A percentile compares a stretch with the other conserved stretches of the same genome.
Evolutionary conservation across 1,140 invertebrate species (phyloP).

Genomic region (Micrasema minimum): DNA sequence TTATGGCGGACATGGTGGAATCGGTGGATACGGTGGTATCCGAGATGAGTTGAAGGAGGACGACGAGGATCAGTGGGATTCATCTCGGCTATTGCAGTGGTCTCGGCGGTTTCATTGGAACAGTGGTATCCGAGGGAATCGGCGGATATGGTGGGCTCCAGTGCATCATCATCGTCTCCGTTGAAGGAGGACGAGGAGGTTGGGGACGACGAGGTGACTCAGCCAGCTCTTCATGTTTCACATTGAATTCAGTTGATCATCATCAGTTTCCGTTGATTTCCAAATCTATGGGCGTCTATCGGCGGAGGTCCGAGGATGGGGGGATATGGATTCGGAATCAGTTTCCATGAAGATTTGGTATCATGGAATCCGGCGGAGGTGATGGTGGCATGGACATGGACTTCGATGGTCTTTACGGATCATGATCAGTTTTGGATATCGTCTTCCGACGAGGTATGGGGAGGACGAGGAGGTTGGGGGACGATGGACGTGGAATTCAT

Average conservation of each 20-base stretch:
- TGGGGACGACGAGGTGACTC: slow-evolving; percentile 7
- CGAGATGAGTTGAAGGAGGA: background rate
- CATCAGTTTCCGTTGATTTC: too few relatives aligned
- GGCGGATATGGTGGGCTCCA: background rate
- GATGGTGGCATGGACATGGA: too few relatives aligned
- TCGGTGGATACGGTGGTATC: background rate
- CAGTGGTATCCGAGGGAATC: background rate
- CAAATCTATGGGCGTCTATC: background rate
- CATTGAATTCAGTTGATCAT: too few relatives aligned
- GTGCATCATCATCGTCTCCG: background rate
- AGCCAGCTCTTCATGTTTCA: too few relatives aligned
- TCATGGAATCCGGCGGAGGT: background rate
- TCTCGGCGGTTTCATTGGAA: background rate
- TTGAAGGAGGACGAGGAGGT: slow-evolving; percentile 28
- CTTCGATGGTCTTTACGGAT: too few relatives aligned
- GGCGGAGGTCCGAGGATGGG: too few relatives aligned
- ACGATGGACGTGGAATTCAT: too few relatives aligned
- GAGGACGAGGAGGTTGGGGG: too few relatives aligned
- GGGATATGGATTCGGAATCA: background rate
- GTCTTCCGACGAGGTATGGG: too few relatives aligned
- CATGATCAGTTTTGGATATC: too few relatives aligned
- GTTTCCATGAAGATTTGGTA: background rate
- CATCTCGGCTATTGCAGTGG: background rate
- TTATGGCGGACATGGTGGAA: background rate
- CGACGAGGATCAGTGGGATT: background rate